These are phyloP conservation scores for Rhagoletis pomonella DNA, from an alignment of 1,140 invertebrate genomes.

Conservation along the genomic window DNA sequence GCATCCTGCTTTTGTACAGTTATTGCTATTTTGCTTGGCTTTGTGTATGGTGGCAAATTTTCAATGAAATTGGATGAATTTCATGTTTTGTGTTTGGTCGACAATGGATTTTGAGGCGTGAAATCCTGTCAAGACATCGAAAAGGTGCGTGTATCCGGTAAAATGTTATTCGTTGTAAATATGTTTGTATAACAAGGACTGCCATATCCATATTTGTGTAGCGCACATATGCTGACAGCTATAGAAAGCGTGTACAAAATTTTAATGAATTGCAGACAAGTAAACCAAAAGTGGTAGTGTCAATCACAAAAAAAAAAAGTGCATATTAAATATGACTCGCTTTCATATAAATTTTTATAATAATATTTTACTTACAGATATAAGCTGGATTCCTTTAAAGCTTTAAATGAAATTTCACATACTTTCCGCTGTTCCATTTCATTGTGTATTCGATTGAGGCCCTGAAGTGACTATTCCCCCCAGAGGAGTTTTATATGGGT, in stretches of 20 bases:
- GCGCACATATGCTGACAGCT: conserved; percentile 31
- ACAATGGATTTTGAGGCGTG: conserved; percentile 51
- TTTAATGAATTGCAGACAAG: conserved; percentile 37
- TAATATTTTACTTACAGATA: too few relatives aligned
- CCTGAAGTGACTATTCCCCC: too few relatives aligned
- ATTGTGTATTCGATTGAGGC: too few relatives aligned
- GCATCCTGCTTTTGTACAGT: neutral
- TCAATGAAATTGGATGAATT: conserved; percentile 49
- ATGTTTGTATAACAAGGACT: neutral
- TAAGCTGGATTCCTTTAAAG: too few relatives aligned
- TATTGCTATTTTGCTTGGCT: conserved; percentile 16
- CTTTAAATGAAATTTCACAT: too few relatives aligned
- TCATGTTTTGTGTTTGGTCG: conserved; percentile 42
- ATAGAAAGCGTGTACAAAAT: conserved; percentile 31
- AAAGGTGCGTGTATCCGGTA: conserved; percentile 42
- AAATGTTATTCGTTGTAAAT: neutral
- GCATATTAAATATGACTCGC: too few relatives aligned
- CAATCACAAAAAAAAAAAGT: too few relatives aligned
- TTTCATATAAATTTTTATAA: too few relatives aligned
- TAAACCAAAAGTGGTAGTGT: too few relatives aligned
- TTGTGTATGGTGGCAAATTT: conserved; percentile 48
- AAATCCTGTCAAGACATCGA: conserved; percentile 53
- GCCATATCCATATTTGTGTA: neutral
- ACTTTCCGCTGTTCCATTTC: too few relatives aligned
- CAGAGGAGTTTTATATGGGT: too few relatives aligned